Conservation (phyloP, 2,113 vertebrate genomes). For the Podiceps cristatus region DNA sequence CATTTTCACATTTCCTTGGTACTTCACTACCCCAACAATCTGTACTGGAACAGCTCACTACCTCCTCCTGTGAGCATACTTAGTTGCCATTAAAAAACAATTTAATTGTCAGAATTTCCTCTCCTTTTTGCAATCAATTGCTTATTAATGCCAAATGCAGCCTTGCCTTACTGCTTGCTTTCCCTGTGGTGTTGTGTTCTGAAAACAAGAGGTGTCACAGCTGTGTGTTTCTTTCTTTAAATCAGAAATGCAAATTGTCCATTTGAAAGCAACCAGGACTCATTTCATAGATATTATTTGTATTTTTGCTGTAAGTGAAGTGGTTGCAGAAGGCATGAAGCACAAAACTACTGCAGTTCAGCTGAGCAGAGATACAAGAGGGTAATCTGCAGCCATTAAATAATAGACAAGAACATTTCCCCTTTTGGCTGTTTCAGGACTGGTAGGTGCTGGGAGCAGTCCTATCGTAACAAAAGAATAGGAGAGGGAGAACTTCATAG, state of each 20-base stretch:
- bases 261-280: slow-evolving; percentile 37
- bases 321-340: slow-evolving; percentile 19
- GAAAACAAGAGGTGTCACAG: slow-evolving; percentile 55
- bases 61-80: slow-evolving; percentile 7
- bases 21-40: not conserved
- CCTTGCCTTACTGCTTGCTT: not conserved
- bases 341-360: not conserved
- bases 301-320: slow-evolving; percentile 26
- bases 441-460: not conserved
- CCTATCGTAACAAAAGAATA: not conserved
- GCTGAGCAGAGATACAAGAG: slow-evolving; percentile 2
- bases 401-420: not conserved
- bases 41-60: not conserved
- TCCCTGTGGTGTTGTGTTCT: slow-evolving; percentile 49
- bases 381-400: slow-evolving; percentile 25
- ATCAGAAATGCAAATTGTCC: slow-evolving; percentile 52
- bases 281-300: slow-evolving; percentile 40
- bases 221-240: slow-evolving; percentile 44
- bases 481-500: not conserved
- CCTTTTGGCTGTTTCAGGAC: not conserved
- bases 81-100: slow-evolving; percentile 12
- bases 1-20: not conserved
- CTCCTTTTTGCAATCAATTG: slow-evolving; percentile 48
- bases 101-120: slow-evolving; percentile 24
- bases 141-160: slow-evolving; percentile 48